Conservation (phyloP, 2,113 vertebrate species). For the Pterocles burchelli region DNA sequence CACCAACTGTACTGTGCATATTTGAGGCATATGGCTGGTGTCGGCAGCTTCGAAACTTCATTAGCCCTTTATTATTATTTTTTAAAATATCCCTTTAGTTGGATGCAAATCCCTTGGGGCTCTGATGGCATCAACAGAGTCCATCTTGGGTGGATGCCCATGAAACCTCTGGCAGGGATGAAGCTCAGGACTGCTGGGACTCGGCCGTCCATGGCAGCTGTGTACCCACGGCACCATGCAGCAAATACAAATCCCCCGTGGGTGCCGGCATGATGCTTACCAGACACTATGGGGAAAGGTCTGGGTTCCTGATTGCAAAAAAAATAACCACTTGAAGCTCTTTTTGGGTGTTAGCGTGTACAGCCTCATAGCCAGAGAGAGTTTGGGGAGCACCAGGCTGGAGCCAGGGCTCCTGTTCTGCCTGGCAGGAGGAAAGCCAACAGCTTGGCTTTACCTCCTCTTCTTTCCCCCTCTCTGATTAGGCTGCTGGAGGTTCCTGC, state of each 20-base stretch:
- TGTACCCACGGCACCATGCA: accelerated
- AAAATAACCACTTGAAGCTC: neutral
- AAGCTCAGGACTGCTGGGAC: neutral
- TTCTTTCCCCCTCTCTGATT: neutral
- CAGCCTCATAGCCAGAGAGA: neutral
- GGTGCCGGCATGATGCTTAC: neutral
- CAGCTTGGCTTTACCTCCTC: neutral
- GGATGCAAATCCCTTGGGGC: neutral
- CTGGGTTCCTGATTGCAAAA: neutral
- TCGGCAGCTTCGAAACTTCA: slow-evolving; percentile 26
- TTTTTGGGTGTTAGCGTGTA: neutral
- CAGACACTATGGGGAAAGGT: neutral
- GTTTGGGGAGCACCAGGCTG: neutral
- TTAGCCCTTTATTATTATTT: neutral
- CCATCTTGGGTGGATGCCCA: neutral
- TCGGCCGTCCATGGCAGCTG: neutral
- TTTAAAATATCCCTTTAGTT: neutral
- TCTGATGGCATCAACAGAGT: neutral
- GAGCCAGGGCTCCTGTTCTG: neutral
- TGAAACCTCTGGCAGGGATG: neutral
- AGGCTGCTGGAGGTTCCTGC: slow-evolving; percentile 11
- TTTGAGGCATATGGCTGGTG: slow-evolving; percentile 17
- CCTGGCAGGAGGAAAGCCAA: neutral
- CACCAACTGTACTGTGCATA: neutral
- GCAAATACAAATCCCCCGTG: neutral